Evolutionary conservation across 2,113 vertebrate species (phyloP).

Genomic region (Aix galericulata): DNA sequence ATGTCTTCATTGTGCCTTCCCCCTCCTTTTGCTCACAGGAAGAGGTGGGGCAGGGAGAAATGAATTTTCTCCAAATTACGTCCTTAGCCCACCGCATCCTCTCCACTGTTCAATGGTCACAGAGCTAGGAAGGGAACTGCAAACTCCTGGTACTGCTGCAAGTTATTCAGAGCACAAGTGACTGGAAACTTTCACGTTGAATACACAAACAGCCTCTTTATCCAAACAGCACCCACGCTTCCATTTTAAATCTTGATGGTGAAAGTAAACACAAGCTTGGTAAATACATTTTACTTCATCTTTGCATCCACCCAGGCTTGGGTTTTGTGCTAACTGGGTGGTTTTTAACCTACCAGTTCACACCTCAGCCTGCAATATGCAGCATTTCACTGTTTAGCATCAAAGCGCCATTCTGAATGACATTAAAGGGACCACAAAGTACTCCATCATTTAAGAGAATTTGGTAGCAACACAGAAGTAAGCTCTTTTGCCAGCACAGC

Average conservation of each 20-base stretch:
- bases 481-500: background rate
- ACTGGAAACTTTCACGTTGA: background rate
- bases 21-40: constrained; percentile 23
- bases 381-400: background rate
- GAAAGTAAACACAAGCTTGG: background rate
- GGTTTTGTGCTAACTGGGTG: background rate
- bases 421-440: background rate
- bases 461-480: background rate
- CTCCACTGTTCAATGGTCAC: background rate
- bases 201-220: background rate
- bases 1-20: constrained; percentile 58
- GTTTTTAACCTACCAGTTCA: background rate
- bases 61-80: constrained; percentile 3
- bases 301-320: background rate
- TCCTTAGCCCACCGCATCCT: constrained; percentile 22
- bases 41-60: constrained; percentile 37
- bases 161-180: background rate
- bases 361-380: background rate
- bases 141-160: background rate
- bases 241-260: background rate
- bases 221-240: background rate
- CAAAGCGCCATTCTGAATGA: background rate
- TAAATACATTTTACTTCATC: background rate
- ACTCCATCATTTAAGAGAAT: background rate
- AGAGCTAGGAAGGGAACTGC: background rate